Base-by-base conservation (phyloP, 2,888 invertebrate species). In the Synergus japonicus region DNA sequence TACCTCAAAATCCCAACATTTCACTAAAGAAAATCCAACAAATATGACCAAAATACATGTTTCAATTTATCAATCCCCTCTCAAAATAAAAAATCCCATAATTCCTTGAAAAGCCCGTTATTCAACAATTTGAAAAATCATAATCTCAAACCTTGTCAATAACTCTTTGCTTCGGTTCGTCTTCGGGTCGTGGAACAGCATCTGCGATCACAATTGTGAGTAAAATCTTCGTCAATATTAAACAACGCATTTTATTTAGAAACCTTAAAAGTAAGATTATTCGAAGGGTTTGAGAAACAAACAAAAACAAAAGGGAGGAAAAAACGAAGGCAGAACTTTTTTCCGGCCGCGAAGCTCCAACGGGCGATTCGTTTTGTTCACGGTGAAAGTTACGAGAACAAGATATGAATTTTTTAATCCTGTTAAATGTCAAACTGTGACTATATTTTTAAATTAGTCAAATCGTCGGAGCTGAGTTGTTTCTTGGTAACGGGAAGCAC, bases 101-200 rank as follows among this genome's bases (percentile, higher is more conserved):
- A 54, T 58, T 10, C 0, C 58, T 58, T 58, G 0, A 58, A 58
- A 58, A 18, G n/a, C 18, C 9, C 58, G 18, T 58, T 58, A 9
- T 58, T 58, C 3, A 10, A 58, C n/a, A 49, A 49, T 37, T 37
- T 37, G 37, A 37, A 37, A 37, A 37, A 37, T 7, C 37, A 37
- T 29, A 77, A 66, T 44, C 46, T 9, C 46, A 77, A 84, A 91
- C 92, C 90, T 90, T 89, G 67, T 96, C 95, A 87, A 95, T 92
- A 22, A 95, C 93, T 81, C 95, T 93, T 82, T 95, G 95, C 43
- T 86, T 86, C 64, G 92, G 92, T 15, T 94, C 94, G 81, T 96
- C 96, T 69, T 96, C 96, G 15, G 95, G 95, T 89, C 95, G 96
- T 1, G 97, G 97, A 73, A 97, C 95, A 13, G 94, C 95, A 73